Percentiles rank a stretch among this genome's conserved stretches.
These are phyloP conservation scores for Lasioglossum malachurum DNA, from an alignment of 2,888 invertebrate genomes.

Conservation along the genomic window DNA sequence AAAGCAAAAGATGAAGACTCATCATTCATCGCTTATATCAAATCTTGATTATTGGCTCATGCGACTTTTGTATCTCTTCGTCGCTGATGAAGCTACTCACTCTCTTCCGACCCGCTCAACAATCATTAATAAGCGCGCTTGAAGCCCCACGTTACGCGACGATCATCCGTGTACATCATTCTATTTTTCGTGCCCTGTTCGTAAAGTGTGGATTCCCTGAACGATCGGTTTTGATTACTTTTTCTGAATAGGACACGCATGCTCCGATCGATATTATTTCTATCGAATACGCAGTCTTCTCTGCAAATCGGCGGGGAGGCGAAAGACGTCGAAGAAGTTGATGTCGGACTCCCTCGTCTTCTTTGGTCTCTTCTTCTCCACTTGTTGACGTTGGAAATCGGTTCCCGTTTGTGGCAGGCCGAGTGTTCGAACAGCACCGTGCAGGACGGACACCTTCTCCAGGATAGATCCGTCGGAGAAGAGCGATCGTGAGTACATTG, in stretches of 20 bases:
- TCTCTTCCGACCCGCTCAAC: not conserved
- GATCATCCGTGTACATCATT: slow-evolving; percentile 14
- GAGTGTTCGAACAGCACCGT: not conserved
- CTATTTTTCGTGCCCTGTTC: not conserved
- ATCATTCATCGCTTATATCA: not conserved
- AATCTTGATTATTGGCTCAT: not conserved
- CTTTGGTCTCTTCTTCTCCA: not conserved
- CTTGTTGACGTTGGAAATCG: not conserved
- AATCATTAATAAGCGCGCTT: slow-evolving; percentile 20
- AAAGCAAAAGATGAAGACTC: not conserved
- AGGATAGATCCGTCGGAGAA: slow-evolving; percentile 37
- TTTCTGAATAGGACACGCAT: not conserved
- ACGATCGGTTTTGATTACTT: not conserved
- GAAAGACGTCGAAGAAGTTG: slow-evolving; percentile 27
- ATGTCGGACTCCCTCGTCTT: not conserved
- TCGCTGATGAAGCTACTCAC: not conserved
- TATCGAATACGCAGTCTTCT: not conserved
- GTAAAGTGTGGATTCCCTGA: not conserved
- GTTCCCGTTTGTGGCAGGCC: not conserved
- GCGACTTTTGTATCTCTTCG: not conserved
- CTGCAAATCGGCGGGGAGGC: slow-evolving; percentile 9
- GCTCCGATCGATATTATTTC: not conserved
- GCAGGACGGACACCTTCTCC: slow-evolving; percentile 31
- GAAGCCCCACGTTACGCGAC: slow-evolving; percentile 38
- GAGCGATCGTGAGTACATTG: not conserved